A percentile compares a stretch with the other conserved stretches of the same genome.
phyloP scores from a whole-genome alignment of 2,113 vertebrate species.

The Lophotis ruficrista region DNA sequence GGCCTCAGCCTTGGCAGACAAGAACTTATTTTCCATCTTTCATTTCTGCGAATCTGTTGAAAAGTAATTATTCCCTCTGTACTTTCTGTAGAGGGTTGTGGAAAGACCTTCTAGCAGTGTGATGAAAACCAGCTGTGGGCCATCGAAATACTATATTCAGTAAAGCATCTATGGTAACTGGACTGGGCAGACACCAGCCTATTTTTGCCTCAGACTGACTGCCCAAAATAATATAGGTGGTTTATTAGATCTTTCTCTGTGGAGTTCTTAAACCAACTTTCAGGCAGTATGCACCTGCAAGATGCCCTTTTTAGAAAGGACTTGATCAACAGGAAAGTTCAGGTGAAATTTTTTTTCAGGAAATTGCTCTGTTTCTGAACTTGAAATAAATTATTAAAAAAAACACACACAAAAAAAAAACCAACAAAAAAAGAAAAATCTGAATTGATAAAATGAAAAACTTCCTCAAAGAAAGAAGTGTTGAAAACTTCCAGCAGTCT shows the following conservation, averaged over 20 bases:
- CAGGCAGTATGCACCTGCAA: neutral
- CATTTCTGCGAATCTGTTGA: conserved; percentile 17
- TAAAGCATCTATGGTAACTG: neutral
- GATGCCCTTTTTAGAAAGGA: neutral
- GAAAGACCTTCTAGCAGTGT: conserved; percentile 18
- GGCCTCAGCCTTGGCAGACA: neutral
- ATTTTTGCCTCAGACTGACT: neutral
- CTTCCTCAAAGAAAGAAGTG: neutral
- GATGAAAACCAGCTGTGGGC: conserved; percentile 47
- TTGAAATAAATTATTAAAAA: neutral
- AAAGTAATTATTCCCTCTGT: conserved; percentile 45
- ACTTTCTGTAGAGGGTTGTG: conserved; percentile 12
- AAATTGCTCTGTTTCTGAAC: neutral
- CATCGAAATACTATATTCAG: conserved; percentile 26
- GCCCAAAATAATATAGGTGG: conserved; percentile 3
- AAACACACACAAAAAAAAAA: neutral
- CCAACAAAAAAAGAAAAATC: neutral
- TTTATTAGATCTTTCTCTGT: conserved; percentile 1
- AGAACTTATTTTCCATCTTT: conserved; percentile 15
- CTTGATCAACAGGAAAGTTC: neutral
- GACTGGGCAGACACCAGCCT: neutral
- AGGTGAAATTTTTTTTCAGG: neutral
- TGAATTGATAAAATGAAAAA: neutral
- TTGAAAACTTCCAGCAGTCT: neutral
- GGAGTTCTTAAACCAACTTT: neutral